These are phyloP conservation scores for Drosophila setifemur DNA, from an alignment of 1,140 invertebrate species.

Conservation along the genomic window DNA sequence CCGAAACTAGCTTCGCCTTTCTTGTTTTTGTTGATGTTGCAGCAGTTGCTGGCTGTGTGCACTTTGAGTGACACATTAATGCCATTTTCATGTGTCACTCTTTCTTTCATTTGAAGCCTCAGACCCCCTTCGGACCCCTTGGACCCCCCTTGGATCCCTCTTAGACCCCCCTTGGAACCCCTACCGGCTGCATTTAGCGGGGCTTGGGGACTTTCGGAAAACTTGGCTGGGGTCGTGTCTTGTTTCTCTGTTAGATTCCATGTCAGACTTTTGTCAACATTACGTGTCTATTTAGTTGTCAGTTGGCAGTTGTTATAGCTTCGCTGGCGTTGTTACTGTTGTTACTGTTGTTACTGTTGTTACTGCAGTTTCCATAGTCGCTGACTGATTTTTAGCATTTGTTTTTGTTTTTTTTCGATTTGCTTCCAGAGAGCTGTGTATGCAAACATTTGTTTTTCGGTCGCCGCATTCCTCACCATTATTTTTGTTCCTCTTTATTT, in stretches of 20 bases:
- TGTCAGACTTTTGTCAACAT: constrained; percentile 80
- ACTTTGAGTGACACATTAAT: constrained; percentile 81
- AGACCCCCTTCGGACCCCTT: no score
- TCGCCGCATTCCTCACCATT: constrained; percentile 49
- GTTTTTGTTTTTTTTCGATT: constrained; percentile 32
- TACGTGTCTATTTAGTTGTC: constrained; percentile 79
- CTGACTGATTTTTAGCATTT: no score
- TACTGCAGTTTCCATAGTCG: constrained; percentile 23
- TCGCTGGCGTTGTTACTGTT: constrained; percentile 24
- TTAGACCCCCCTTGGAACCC: neutral
- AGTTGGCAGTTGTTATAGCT: constrained; percentile 68
- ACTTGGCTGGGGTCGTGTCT: constrained; percentile 58
- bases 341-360: constrained; percentile 33
- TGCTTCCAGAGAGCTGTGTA: constrained; percentile 30
- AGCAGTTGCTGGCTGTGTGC: constrained; percentile 50
- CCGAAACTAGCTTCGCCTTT: no score
- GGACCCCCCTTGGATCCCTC: neutral
- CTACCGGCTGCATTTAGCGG: neutral
- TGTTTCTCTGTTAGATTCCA: constrained; percentile 71
- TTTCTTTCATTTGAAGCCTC: constrained; percentile 70
- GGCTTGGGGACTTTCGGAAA: constrained; percentile 40
- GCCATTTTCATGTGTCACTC: constrained; percentile 80
- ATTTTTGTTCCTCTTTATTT: no score
- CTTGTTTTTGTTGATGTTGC: constrained; percentile 39
- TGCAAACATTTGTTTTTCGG: constrained; percentile 60